Evolutionary conservation across 2,797 vertebrate species (phyloP).

Genomic region (Ispidina picta): DNA sequence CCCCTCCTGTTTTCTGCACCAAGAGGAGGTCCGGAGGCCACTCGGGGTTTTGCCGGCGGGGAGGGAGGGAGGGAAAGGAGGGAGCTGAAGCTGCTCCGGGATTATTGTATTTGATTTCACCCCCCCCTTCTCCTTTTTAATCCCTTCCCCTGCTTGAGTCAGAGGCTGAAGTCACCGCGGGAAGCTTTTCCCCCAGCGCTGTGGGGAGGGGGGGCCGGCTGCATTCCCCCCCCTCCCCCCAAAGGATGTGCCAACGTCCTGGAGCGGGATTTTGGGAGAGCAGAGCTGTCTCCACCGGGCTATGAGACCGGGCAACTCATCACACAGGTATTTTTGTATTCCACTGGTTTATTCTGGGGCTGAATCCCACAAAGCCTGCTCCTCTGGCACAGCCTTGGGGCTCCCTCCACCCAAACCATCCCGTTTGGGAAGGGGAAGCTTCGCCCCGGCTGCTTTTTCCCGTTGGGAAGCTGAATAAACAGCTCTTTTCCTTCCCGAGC

Average conservation of each 20-base stretch:
- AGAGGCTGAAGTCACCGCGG: constrained; percentile 11
- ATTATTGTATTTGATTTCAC: too few relatives aligned
- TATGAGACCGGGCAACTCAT: not conserved
- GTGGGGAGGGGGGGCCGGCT: not conserved
- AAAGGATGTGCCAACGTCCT: not conserved
- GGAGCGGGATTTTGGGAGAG: not conserved
- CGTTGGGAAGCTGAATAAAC: not conserved
- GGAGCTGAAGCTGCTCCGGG: not conserved
- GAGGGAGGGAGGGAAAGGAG: not conserved
- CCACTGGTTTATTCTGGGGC: not conserved
- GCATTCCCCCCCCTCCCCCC: too few relatives aligned
- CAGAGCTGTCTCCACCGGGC: rapidly evolving
- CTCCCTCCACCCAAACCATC: not conserved
- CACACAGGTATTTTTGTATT: constrained; percentile 10
- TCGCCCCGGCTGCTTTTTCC: not conserved
- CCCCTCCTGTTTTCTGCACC: not conserved
- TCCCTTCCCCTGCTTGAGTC: constrained; percentile 22
- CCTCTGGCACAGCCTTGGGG: not conserved
- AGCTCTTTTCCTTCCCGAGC: constrained; percentile 43
- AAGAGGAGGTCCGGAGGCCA: not conserved
- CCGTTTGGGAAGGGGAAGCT: constrained; percentile 8
- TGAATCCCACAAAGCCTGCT: not conserved
- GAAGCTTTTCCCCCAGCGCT: not conserved
- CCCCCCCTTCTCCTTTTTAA: not conserved
- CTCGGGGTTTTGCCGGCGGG: not conserved